Conservation (phyloP, 2,113 vertebrate species). For the Rostratula benghalensis region DNA sequence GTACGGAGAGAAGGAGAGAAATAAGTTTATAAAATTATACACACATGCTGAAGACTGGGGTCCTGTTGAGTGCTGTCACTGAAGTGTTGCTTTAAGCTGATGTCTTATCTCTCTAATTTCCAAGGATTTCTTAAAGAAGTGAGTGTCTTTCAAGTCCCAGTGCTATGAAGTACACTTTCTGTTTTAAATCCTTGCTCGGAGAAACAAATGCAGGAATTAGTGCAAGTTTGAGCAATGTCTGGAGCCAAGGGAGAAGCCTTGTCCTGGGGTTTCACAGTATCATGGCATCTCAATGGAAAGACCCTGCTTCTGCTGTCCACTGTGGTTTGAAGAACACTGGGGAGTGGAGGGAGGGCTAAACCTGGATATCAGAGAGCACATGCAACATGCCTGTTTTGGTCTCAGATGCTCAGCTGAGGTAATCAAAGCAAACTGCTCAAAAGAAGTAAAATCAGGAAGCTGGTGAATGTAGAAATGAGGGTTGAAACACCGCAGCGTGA, state of each 20-base stretch:
- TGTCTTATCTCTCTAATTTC: neutral
- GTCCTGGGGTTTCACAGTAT: neutral
- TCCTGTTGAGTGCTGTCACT: neutral
- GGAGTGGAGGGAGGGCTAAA: too few relatives aligned
- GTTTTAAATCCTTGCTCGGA: neutral
- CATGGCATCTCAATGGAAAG: neutral
- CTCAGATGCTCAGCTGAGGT: neutral
- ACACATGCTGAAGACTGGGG: neutral
- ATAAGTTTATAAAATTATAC: neutral
- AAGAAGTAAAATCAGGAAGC: neutral
- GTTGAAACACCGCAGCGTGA: neutral
- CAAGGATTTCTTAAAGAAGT: neutral
- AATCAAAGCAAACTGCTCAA: neutral
- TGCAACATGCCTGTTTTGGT: rapidly evolving
- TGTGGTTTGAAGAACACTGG: rapidly evolving
- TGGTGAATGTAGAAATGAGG: neutral
- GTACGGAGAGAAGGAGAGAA: neutral
- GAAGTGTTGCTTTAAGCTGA: neutral
- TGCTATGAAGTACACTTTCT: neutral
- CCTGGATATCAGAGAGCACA: rapidly evolving
- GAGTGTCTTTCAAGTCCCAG: slow-evolving; percentile 8
- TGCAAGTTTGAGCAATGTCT: rapidly evolving
- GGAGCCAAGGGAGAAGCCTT: neutral
- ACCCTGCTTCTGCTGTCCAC: neutral
- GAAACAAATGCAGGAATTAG: neutral